Evolutionary conservation across 2,113 vertebrate species (phyloP), one percentile per base, ranked within the genome.

Genomic region (Sorex fumeus): DNA sequence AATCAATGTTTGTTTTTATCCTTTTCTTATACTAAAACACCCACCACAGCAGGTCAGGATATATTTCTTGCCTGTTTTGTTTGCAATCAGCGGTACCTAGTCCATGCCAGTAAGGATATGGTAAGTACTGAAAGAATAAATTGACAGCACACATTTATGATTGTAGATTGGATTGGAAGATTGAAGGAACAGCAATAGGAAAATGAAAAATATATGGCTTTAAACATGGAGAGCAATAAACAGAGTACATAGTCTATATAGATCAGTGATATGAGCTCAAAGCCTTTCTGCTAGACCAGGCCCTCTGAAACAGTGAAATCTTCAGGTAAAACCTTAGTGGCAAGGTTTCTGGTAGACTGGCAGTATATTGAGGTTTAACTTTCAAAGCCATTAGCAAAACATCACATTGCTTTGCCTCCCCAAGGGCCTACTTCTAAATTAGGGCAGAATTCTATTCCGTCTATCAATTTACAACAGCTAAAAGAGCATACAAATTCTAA

Each of bases 181-280:
- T 12, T 72, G 43, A 75, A 70, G 30, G 47, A 83, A 67, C 67
- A 36, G 50, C 32, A 93, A 43, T 32, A 84, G n/a, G 27, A 94
- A 90, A 67, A 84, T 71, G 27, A 87, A 83, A 67, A 82, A 82
- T 45, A 91, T 86, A 79, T 79, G 64, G 19, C 47, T 93, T 88
- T 84, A 88, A 86, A 79, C 1, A 62, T 82, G 47, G 92, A 79
- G 40, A n/a, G 3, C n/a, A 93, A 43, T 71, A 50, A 76, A n/a
- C n/a, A n/a, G 25, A 75, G 80, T 84, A 87, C 40, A 50, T 60
- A 60, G 23, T 71, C 18, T 70, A 4, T 8, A 18, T 30, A 80
- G 69, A 64, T 43, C 34, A 81, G 53, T 43, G 50, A 69, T 2
- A 6, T 57, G 74, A 75, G 9, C 28, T 83, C 7, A 75, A 45